phyloP scores from a whole-genome alignment of 2,888 invertebrate species.

The Andrena marginata region DNA sequence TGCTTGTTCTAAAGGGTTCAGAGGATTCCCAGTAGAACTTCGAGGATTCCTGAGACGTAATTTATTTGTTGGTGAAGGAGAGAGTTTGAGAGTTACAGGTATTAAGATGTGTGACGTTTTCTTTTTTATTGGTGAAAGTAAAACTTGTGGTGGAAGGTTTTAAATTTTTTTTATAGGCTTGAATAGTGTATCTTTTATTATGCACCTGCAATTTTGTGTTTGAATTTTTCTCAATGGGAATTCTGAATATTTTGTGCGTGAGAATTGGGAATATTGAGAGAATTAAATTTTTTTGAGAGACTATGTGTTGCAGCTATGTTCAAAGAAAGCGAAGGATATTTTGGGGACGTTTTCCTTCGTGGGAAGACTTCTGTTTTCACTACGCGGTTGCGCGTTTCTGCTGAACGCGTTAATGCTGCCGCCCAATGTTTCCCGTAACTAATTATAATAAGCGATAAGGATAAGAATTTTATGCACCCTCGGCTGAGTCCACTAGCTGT shows the following conservation, averaged over 20 bases:
- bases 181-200: not conserved
- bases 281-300: too few relatives aligned
- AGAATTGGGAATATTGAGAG: too few relatives aligned
- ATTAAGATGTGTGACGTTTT: not conserved
- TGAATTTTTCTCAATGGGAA: too few relatives aligned
- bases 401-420: not conserved
- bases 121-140: not conserved
- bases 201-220: too few relatives aligned
- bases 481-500: conserved; percentile 8
- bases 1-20: too few relatives aligned
- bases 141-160: not conserved
- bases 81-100: too few relatives aligned
- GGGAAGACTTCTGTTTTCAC: not conserved
- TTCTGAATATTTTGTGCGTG: too few relatives aligned
- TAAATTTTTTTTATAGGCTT: not conserved
- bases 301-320: too few relatives aligned
- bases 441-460: conserved; percentile 42
- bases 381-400: not conserved
- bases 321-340: not conserved
- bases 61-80: too few relatives aligned
- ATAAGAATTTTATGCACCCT: conserved; percentile 26
- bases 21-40: too few relatives aligned
- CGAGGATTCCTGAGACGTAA: too few relatives aligned
- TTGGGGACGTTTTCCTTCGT: not conserved
- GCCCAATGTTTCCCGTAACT: conserved; percentile 18